Evolutionary conservation across 2,888 invertebrate species (phyloP).

Genomic region (Dasysyrphus tricinctus): DNA sequence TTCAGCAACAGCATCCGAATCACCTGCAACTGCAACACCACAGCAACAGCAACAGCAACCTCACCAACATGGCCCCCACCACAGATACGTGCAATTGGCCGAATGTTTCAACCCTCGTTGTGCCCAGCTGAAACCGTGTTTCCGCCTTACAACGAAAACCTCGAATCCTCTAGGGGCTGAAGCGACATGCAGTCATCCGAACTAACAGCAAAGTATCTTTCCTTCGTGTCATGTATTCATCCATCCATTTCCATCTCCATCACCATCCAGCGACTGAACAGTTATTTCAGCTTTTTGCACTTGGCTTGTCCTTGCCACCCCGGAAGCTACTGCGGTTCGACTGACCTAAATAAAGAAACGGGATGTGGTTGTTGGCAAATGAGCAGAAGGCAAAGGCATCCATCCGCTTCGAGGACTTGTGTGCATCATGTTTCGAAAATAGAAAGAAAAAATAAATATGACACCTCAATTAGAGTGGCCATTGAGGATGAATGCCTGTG

Average conservation of each 20-base stretch:
- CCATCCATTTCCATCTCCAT: conserved; percentile 26
- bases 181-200: conserved; percentile 57
- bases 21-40: conserved; percentile 76
- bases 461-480: conserved; percentile 40
- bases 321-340: conserved; percentile 70
- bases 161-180: conserved; percentile 51
- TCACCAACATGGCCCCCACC: conserved; percentile 63
- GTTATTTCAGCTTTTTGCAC: conserved; percentile 56
- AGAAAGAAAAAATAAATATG: conserved; percentile 26
- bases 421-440: conserved; percentile 55
- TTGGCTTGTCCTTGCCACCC: conserved; percentile 61
- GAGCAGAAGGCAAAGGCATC: conserved; percentile 51
- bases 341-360: conserved; percentile 57
- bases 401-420: conserved; percentile 48
- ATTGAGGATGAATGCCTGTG: conserved; percentile 55
- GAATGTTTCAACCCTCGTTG: conserved; percentile 80
- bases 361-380: conserved; percentile 70
- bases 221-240: conserved; percentile 40
- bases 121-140: conserved; percentile 81
- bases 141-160: conserved; percentile 52
- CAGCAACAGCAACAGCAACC: conserved; percentile 72
- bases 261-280: conserved; percentile 9
- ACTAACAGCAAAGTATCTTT: conserved; percentile 44
- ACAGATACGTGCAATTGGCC: conserved; percentile 80
- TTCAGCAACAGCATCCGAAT: conserved; percentile 76